Base-by-base conservation (phyloP, 92 coral and sea anemone genomes). In the Paragorgia papillata region DNA sequence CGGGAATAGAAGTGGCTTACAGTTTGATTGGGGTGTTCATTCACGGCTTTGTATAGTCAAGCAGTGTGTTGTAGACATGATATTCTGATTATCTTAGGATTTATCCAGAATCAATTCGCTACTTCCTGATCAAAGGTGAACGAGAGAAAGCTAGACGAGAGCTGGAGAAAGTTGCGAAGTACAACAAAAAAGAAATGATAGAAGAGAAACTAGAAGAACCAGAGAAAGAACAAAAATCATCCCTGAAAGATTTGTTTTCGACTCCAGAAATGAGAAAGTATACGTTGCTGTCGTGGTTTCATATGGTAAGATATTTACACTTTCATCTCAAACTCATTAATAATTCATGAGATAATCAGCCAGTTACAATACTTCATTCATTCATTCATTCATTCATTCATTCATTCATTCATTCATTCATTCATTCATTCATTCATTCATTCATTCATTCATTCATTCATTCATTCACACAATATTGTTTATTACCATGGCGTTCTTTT, bases 101-200 rank as follows among this genome's bases (percentile, higher is more conserved):
- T 14, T 60, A 79, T n/a, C 96, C 96, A 25, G 96, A 90, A 61
- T 90, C 96, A 32, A 80, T 88, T 7, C 89, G 96, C 60, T 90
- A 83, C 79, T 67, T 79, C 26, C 56, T 81, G 79, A 50, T 90
- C 9, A 87, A 71, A 66, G 96, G 96, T 12, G 81, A 66, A 66
- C 19, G 19, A 9, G 82, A 77, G 9, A 82, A 87, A 78, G 88
- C 96, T 1, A 68, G 48, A 27, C 68, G 78, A 9, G 73, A 79
- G 65, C 70, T 90, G 58, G 31, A 51, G 34, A 84, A 55, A 40
- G 83, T 84, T 56, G 91, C 91, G 21, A 53, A 30, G 76, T 78
- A 81, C 26, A 89, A 89, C 79, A 89, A 83, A 39, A 86, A 58
- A 51, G 35, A 62, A 57, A 71, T 83, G 78, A 75, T 85, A 7